Conservation (phyloP, 2,113 vertebrate genomes). For the Mustelus asterias region DNA sequence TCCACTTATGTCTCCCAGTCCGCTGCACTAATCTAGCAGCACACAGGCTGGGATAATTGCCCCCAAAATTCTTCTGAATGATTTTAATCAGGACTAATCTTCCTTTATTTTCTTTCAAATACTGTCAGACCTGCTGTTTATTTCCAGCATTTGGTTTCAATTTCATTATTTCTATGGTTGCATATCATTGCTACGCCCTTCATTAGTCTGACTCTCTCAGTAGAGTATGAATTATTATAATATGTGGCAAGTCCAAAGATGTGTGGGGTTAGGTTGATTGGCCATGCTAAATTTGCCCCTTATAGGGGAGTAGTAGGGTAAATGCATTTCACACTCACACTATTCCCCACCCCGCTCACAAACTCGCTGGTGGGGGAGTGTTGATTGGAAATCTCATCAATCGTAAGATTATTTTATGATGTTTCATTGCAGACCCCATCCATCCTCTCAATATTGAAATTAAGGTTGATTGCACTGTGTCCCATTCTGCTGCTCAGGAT, state of each 20-base stretch:
- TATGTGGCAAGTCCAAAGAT: background rate
- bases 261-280: too few species aligned
- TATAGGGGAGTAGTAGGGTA: too few species aligned
- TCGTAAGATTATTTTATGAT: background rate
- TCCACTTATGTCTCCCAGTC: too few species aligned
- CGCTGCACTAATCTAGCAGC: too few species aligned
- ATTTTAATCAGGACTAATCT: background rate
- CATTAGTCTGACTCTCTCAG: background rate
- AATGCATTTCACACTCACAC: too few species aligned
- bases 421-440: background rate
- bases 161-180: background rate
- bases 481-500: background rate
- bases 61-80: background rate
- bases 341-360: too few species aligned
- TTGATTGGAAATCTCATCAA: background rate
- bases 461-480: background rate
- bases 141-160: background rate
- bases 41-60: too few species aligned
- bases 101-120: background rate
- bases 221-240: background rate
- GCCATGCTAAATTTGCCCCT: too few species aligned
- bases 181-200: background rate
- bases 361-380: too few species aligned
- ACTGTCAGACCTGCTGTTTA: background rate
- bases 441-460: background rate